Evolutionary conservation across 2,888 invertebrate species (phyloP).

Genomic region (Orchesella flavescens): DNA sequence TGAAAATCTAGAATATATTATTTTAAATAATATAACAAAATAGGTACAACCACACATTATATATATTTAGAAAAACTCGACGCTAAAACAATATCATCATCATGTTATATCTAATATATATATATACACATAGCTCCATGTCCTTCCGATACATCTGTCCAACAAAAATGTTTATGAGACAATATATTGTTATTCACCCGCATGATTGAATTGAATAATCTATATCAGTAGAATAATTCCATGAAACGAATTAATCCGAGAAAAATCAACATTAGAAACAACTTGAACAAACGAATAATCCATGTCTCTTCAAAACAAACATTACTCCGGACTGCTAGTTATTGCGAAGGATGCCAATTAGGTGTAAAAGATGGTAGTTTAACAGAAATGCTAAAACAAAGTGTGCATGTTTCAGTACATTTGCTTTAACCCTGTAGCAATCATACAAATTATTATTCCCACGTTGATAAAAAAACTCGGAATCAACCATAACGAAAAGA

Average conservation of each 20-base stretch:
- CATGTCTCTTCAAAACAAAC: slow-evolving; percentile 29
- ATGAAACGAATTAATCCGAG: slow-evolving; percentile 46
- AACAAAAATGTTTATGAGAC: slow-evolving; percentile 54
- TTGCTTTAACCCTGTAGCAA: slow-evolving; percentile 59
- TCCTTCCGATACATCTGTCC: slow-evolving; percentile 63
- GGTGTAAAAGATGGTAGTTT: not conserved
- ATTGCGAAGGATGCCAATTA: slow-evolving; percentile 15
- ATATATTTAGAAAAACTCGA: not conserved
- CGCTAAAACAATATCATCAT: not conserved
- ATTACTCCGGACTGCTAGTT: slow-evolving; percentile 44
- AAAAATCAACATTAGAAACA: not conserved
- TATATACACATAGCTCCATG: slow-evolving; percentile 38
- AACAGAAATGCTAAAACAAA: not conserved
- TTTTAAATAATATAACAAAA: slow-evolving; percentile 32
- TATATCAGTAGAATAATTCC: slow-evolving; percentile 24
- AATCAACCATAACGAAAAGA: not conserved
- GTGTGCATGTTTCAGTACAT: slow-evolving; percentile 43
- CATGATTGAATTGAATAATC: slow-evolving; percentile 39
- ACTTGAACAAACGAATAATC: not conserved
- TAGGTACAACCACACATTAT: slow-evolving; percentile 33
- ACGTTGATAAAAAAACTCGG: not conserved
- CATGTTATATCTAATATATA: not conserved
- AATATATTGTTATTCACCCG: slow-evolving; percentile 55
- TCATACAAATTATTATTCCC: slow-evolving; percentile 26
- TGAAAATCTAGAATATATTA: slow-evolving; percentile 29